Evolutionary conservation across 2,113 vertebrate genomes (phyloP), one percentile per base, ranked within the genome.

Genomic region (Microtus montanus): DNA sequence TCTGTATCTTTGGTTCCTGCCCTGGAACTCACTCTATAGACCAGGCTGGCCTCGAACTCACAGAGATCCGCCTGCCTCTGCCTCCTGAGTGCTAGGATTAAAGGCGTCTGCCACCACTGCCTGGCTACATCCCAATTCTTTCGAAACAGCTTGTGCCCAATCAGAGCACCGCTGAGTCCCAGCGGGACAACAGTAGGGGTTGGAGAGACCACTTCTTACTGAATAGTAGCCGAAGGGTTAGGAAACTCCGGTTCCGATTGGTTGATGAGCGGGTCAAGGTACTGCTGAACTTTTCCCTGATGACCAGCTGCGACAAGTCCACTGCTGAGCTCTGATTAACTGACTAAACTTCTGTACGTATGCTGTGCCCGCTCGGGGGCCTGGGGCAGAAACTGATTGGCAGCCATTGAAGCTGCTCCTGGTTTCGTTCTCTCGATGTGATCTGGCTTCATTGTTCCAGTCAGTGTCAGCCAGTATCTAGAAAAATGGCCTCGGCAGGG

Each of bases 321-420:
- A 2, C 41, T 47, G 44, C 89, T 83, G 20, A 61, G 26, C 90
- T 93, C 86, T 11, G 86, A 90, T 73, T 66, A 86, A 63, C 89
- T 74, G 58, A 66, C 28, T 22, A 47, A 22, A 38, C 79, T 70
- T 75, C 47, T 11, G 7, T 17, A 12, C 49, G 19, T 24, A 11
- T 28, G 35, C 1, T 12, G 4, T 7, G 8, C 58, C 24, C 7
- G 2, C 35, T 4, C 52, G 19, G 54, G 8, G 19, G 24, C 22
- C 3, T 8, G 47, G 30, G 24, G 49, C 77, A 70, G 64, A 83
- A 92, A 24, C 33, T 47, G n/a, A 64, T 5, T 19, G 63, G 58
- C n/a, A 64, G 52, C 73, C 83, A 3, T 9, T 5, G 13, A 82
- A 78, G 95, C 93, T 61, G 44, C 44, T 82, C 47, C 0, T 3